Evolutionary conservation across 2,113 vertebrate species (phyloP).

Genomic region (Theristicus caerulescens): DNA sequence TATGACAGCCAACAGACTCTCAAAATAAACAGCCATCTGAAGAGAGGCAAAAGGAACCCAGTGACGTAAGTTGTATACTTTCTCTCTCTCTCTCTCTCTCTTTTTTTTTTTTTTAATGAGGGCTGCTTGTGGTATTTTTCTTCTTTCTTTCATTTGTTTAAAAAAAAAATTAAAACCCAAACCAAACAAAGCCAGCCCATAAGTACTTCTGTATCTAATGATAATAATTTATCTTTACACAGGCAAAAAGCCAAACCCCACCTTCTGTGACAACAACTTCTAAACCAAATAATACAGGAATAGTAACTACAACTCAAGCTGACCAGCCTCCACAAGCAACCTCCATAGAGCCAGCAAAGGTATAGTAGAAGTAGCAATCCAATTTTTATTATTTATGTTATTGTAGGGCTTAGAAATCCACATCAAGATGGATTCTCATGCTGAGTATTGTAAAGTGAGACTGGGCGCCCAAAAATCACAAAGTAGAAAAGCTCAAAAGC

Average conservation of each 20-base stretch:
- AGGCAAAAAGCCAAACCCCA: conserved; percentile 52
- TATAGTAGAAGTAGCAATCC: background rate
- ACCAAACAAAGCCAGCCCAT: background rate
- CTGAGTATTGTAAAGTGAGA: background rate
- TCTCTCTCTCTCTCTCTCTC: background rate
- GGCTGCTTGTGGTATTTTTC: background rate
- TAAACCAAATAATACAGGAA: conserved; percentile 30
- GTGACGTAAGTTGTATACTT: conserved; percentile 31
- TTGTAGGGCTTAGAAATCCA: background rate
- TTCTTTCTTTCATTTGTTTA: background rate
- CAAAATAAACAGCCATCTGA: conserved; percentile 27
- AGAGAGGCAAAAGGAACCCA: conserved; percentile 49
- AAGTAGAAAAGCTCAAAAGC: background rate
- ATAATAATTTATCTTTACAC: background rate
- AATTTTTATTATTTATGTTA: background rate
- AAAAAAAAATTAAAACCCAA: background rate
- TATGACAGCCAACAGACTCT: conserved; percentile 38
- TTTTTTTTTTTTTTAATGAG: background rate
- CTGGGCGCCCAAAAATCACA: background rate
- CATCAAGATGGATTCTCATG: background rate
- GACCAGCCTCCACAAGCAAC: background rate
- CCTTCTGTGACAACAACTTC: background rate
- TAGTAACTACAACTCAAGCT: background rate
- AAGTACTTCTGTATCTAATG: background rate
- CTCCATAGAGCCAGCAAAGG: conserved; percentile 51